Conservation (phyloP, 2,797 vertebrate genomes). For the Buphagus erythrorhynchus region DNA sequence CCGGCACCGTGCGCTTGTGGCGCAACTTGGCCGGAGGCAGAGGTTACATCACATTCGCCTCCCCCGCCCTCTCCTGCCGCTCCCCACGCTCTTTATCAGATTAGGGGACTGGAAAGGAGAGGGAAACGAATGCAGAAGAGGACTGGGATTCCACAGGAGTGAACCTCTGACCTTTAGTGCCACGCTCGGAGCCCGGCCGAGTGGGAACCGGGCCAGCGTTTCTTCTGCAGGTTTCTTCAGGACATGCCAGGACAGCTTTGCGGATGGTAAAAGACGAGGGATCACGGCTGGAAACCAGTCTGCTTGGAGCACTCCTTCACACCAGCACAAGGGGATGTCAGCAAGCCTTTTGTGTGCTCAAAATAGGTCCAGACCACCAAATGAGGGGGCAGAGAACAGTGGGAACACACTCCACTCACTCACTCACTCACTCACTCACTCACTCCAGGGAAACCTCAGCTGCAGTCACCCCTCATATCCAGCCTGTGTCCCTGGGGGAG, state of each 20-base stretch:
- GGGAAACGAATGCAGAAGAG: not conserved
- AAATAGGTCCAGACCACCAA: not conserved
- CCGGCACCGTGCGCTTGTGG: rapidly evolving
- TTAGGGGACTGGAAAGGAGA: not conserved
- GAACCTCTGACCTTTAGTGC: not conserved
- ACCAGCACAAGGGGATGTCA: not conserved
- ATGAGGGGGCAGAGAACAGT: not conserved
- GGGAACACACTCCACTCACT: not conserved
- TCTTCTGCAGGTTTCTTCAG: not conserved
- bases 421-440: not conserved
- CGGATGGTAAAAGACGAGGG: not conserved
- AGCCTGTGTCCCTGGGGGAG: not conserved
- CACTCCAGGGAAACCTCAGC: not conserved
- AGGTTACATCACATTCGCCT: not conserved
- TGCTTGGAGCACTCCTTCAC: not conserved
- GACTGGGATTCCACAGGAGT: not conserved
- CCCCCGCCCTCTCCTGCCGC: not conserved
- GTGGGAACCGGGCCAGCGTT: not conserved
- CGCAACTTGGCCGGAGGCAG: rapidly evolving
- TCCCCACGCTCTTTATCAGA: not conserved
- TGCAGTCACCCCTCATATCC: not conserved
- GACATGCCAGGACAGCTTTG: not conserved
- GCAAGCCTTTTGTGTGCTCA: not conserved
- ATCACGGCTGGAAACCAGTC: not conserved
- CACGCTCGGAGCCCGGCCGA: not conserved